A percentile compares a stretch with the other conserved stretches of the same genome.
Conservation (phyloP, 2,888 invertebrate genomes). For the Drosophila longiperda region DNA sequence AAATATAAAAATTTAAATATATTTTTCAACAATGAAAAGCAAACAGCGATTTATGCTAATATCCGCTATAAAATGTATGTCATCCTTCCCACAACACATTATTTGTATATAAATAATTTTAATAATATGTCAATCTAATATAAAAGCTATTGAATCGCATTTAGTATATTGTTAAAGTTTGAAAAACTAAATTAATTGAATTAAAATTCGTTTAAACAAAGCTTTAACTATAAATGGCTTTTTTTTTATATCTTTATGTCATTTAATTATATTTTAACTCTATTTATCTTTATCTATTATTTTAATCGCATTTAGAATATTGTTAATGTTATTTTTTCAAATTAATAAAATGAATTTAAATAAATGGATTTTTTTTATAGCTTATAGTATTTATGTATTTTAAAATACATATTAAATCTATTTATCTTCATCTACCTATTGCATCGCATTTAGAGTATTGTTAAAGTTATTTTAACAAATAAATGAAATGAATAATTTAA, state of each 20-base stretch:
- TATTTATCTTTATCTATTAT: not conserved
- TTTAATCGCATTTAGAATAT: too few species aligned
- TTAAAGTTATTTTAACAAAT: too few species aligned
- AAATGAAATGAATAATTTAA: too few species aligned
- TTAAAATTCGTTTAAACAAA: not conserved
- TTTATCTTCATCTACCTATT: not conserved
- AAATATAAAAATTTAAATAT: not conserved
- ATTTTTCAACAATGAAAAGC: not conserved
- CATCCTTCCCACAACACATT: not conserved
- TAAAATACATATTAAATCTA: not conserved
- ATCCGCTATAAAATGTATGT: not conserved
- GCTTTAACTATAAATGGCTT: not conserved
- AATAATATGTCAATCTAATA: not conserved
- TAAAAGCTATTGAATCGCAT: not conserved
- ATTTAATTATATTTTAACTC: not conserved
- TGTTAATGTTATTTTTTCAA: too few species aligned
- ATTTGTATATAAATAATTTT: not conserved
- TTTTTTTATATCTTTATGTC: not conserved
- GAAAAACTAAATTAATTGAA: not conserved
- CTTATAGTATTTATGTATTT: not conserved
- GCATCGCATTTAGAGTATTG: too few species aligned
- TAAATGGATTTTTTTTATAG: too few species aligned
- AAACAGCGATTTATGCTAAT: not conserved
- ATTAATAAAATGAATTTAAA: too few species aligned
- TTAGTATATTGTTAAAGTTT: not conserved